phyloP scores from a whole-genome alignment of 2,888 invertebrate genomes.

The Oligia latruncula region DNA sequence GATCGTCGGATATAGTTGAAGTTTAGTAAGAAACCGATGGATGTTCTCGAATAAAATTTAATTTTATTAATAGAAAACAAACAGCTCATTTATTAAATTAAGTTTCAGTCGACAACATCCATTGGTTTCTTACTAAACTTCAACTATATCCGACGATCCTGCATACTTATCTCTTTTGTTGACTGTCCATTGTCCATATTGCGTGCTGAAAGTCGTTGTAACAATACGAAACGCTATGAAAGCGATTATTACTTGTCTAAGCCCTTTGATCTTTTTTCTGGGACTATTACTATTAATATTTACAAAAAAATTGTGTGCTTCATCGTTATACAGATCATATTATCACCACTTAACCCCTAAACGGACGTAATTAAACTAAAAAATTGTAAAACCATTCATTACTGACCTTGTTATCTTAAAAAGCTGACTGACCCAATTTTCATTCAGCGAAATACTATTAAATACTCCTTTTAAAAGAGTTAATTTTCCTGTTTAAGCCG shows the following conservation, averaged over 20 bases:
- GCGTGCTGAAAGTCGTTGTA: neutral
- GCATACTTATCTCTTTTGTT: too few species aligned
- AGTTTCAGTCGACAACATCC: too few species aligned
- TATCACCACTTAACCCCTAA: neutral
- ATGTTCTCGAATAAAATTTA: too few species aligned
- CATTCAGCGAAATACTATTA: conserved; percentile 62
- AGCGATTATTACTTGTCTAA: neutral
- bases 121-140: too few species aligned
- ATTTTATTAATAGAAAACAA: too few species aligned
- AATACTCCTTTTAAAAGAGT: conserved; percentile 70
- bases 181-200: too few species aligned
- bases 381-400: conserved; percentile 16
- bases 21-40: too few species aligned
- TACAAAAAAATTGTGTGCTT: too few species aligned
- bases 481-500: conserved; percentile 80
- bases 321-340: neutral
- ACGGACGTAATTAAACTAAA: neutral
- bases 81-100: too few species aligned
- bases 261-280: neutral
- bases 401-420: conserved; percentile 42
- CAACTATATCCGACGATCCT: too few species aligned
- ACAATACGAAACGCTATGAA: neutral
- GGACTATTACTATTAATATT: neutral
- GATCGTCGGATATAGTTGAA: too few species aligned
- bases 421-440: conserved; percentile 63